phyloP scores from a whole-genome alignment of 1,140 invertebrate genomes.

The Lutraria rhynchaena region DNA sequence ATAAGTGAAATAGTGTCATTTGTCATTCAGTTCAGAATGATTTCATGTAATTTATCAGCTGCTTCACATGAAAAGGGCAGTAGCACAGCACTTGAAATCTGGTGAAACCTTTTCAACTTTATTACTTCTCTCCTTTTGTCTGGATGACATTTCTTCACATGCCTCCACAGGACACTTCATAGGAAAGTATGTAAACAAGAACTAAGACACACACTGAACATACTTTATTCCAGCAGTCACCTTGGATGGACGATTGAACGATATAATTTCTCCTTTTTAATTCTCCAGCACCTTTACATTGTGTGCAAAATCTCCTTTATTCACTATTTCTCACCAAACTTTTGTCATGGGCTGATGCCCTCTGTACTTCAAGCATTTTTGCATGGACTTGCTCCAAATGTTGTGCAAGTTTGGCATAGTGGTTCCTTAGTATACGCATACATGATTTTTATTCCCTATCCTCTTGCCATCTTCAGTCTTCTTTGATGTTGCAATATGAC shows the following conservation, averaged over 20 bases:
- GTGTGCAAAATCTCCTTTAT: slow-evolving; percentile 38
- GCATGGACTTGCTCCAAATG: slow-evolving; percentile 8
- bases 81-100: not conserved
- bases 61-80: not conserved
- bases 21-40: not conserved
- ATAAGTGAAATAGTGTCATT: slow-evolving; percentile 7
- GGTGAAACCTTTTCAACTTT: not conserved
- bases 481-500: too few species aligned
- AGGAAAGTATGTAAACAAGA: slow-evolving; percentile 18
- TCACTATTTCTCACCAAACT: slow-evolving; percentile 28
- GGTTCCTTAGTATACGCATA: too few species aligned
- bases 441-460: too few species aligned
- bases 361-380: slow-evolving; percentile 32
- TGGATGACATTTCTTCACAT: slow-evolving; percentile 31
- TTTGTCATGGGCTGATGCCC: slow-evolving; percentile 27
- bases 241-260: slow-evolving; percentile 4
- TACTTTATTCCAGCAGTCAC: slow-evolving; percentile 1
- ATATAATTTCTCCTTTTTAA: slow-evolving; percentile 33
- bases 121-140: not conserved
- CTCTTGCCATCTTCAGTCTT: too few species aligned
- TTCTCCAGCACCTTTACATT: slow-evolving; percentile 20
- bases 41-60: not conserved
- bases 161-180: slow-evolving; percentile 2
- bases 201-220: slow-evolving; percentile 13
- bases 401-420: too few species aligned